phyloP scores from a whole-genome alignment of 2,888 invertebrate species.

The Drosophila cognata region DNA sequence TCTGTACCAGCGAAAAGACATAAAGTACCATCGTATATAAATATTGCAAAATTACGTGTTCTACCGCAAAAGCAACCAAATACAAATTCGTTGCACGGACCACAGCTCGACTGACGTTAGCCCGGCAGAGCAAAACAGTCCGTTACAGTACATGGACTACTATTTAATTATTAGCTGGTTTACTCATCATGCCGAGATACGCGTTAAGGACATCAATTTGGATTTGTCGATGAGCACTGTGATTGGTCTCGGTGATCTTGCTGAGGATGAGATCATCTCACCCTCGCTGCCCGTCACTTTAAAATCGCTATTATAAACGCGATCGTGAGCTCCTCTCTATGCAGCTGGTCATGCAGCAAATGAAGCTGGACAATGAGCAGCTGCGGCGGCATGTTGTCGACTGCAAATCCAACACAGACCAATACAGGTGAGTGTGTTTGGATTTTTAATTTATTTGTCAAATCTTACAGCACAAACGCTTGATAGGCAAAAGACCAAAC shows the following conservation, averaged over 20 bases:
- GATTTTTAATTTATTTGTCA: not conserved
- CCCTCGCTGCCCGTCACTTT: slow-evolving; percentile 94
- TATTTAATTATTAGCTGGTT: slow-evolving; percentile 78
- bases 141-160: not conserved
- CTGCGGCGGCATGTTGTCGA: slow-evolving; percentile 87
- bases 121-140: too few relatives aligned
- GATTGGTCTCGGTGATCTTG: slow-evolving; percentile 91
- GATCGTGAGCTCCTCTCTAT: slow-evolving; percentile 86
- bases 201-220: slow-evolving; percentile 88
- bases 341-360: slow-evolving; percentile 86
- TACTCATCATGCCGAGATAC: slow-evolving; percentile 87
- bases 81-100: too few relatives aligned
- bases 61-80: too few relatives aligned
- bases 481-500: slow-evolving; percentile 84
- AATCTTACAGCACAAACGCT: not conserved
- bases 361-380: slow-evolving; percentile 88
- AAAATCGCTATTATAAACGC: slow-evolving; percentile 65
- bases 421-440: slow-evolving; percentile 84
- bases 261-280: slow-evolving; percentile 93
- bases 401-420: slow-evolving; percentile 86
- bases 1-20: too few relatives aligned
- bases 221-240: slow-evolving; percentile 93
- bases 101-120: too few relatives aligned
- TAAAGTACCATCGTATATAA: too few relatives aligned
- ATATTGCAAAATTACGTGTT: too few relatives aligned